These are phyloP conservation scores for Scarus forsteni DNA, from an alignment of 2,797 vertebrate genomes.

Conservation along the genomic window DNA sequence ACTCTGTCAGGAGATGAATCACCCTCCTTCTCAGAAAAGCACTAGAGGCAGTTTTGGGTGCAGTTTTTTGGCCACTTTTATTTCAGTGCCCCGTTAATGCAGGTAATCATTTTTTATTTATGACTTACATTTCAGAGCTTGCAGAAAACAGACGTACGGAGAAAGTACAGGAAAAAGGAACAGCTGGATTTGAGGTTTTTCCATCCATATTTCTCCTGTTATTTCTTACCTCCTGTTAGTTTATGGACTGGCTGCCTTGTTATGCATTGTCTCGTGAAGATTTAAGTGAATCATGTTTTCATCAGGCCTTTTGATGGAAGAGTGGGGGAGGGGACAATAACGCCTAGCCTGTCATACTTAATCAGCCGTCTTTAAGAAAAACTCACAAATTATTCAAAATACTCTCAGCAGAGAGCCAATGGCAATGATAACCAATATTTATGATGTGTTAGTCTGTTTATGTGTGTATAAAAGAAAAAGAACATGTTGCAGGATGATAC, in stretches of 20 bases:
- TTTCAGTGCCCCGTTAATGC: constrained; percentile 6
- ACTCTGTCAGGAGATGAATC: not conserved
- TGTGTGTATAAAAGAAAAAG: not conserved
- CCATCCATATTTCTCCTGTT: constrained; percentile 9
- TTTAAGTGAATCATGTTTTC: constrained; percentile 16
- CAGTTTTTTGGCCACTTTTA: not conserved
- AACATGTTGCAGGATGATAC: not conserved
- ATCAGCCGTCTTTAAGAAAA: constrained; percentile 34
- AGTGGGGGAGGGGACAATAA: not conserved
- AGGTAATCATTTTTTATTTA: constrained; percentile 30
- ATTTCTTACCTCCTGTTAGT: constrained; percentile 1
- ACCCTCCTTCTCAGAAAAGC: constrained; percentile 21
- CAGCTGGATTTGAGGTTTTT: constrained; percentile 20
- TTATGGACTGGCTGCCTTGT: not conserved
- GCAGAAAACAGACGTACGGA: not conserved
- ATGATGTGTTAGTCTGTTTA: not conserved
- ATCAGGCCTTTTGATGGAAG: constrained; percentile 17
- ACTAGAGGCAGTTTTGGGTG: constrained; percentile 7
- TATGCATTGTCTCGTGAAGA: not conserved
- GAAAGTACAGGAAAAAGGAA: not conserved
- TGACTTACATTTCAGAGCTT: not conserved
- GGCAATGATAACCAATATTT: constrained; percentile 3
- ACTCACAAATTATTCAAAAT: constrained; percentile 53
- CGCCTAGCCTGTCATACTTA: constrained; percentile 43
- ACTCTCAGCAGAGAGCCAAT: constrained; percentile 2